Evolutionary conservation across 1,140 invertebrate genomes (phyloP), one percentile per base, ranked within the genome.

Genomic region (Brachionus sp.): DNA sequence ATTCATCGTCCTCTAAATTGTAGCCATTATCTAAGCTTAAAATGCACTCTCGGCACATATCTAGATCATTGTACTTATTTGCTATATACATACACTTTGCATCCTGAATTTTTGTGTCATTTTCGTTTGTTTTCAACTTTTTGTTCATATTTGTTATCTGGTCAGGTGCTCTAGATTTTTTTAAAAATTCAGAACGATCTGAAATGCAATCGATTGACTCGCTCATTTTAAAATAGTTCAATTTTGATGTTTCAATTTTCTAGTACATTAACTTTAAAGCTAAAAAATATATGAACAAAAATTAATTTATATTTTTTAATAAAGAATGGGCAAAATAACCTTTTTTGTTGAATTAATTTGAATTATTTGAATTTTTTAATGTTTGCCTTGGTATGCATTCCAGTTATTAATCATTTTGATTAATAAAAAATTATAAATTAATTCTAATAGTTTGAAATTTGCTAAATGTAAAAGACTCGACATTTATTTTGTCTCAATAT

Each of bases 81-180:
- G 64, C 13, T 5, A 70, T 16, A 70, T 39, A 33, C 0, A 37
- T 12, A 35, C 66, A 70, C 2, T 39, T 70, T 39, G n/a, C 16
- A 70, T 70, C 37, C 37, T 70, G 66, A 39, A 70, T 70, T 70
- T 70, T 57, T 16, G n/a, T 35, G 13, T 33, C 9, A 68, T 68
- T 33, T 12, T 68, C 64, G 12, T 3, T n/a, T n/a, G 12, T 68
- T 68, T 57, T 57, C 2, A 57, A 23, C 19, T 57, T 57, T 57
- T 57, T 57, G 16, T 57, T 57, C 50, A 9, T 19, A 25, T 23
- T 57, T 16, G 50, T 57, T 19, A 9, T 5, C 9, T 57, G 50
- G 16, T 57, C 50, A 9, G 16, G 50, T 7, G 50, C 16, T 57
- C 50, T 25, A 19, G 19, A 9, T 57, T 57, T 57, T 57, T 23